Base-by-base conservation (phyloP, 64 coral and sea anemone genomes). In the Stichodactyla helianthus region DNA sequence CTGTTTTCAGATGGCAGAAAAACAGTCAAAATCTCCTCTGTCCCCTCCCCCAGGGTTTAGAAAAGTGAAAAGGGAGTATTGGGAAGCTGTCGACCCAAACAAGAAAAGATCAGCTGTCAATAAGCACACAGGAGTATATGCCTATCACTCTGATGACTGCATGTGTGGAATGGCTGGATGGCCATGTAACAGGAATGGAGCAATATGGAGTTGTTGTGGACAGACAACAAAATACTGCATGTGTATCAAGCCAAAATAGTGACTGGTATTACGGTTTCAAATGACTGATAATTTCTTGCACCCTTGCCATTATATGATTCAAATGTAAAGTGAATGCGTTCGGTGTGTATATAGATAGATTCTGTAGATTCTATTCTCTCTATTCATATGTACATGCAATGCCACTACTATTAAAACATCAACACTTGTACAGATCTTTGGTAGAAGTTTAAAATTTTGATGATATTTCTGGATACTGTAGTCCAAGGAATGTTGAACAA, bases 141-240 rank as follows among this genome's bases (percentile, higher is more conserved):
- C 97, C 2, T 99, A 99, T 81, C 97, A 99, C 44, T 56, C 51
- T 55, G 93, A 99, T 88, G 97, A 99, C 77, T 99, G 97, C 13
- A 58, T 87, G 88, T 99, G 97, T 83, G 60, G 51, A 2, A 94
- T 94, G 88, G 97, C 31, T 18, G 97, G 91, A 4, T 99, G 93
- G 93, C 90, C 88, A 31, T 99, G 97, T 77, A 79, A 19, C 59
- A 71, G 90, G 77, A 90, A 95, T 86, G 97, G 93, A 11, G 51
- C 7, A 18, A 88, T 99, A 85, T 99, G 96, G 96, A 99, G 96
- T 51, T 99, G 96, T 65, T 99, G 93, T 95, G 93, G 93, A 6
- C 52, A 86, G 53, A 83, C 62, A 18, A 88, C 90, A 10, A 79
- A 87, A 86, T 94, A 99, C 79, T 90, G 89, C 86, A 82, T 15